Conservation (phyloP, 2,797 vertebrate genomes). For the Spinus pinus region DNA sequence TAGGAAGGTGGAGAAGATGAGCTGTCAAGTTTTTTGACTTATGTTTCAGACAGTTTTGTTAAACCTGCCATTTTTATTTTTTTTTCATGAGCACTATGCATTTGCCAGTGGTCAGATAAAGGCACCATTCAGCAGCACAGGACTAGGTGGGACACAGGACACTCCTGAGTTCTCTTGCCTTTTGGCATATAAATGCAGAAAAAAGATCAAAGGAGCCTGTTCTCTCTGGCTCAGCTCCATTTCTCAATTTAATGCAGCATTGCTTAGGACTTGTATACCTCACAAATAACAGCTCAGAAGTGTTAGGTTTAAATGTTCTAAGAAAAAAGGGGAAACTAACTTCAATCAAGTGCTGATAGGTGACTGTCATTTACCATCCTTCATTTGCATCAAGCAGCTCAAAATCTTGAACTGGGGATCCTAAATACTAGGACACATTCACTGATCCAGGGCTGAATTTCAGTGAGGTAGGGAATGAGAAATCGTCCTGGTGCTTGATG, state of each 20-base stretch:
- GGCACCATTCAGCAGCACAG: background rate
- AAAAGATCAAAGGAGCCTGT: background rate
- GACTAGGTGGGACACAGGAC: background rate
- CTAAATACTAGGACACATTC: background rate
- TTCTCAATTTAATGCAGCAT: background rate
- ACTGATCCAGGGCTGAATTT: background rate
- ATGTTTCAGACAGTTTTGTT: background rate
- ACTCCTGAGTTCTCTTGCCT: background rate
- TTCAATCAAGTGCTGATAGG: background rate
- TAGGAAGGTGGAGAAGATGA: constrained; percentile 11
- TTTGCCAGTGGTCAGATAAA: background rate
- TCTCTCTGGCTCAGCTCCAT: background rate
- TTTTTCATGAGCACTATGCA: background rate
- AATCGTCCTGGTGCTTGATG: background rate
- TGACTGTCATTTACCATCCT: background rate
- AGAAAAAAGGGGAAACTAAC: background rate
- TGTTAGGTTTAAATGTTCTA: background rate
- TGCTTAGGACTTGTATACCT: background rate
- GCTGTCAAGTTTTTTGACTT: constrained; percentile 43
- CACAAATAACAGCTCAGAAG: background rate
- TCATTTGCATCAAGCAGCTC: background rate
- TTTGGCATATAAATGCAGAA: background rate
- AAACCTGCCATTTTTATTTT: background rate
- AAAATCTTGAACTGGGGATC: background rate
- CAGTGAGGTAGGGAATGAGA: background rate